These are phyloP conservation scores for Dromaius novaehollandiae DNA, from an alignment of 2,113 vertebrate species.

Conservation along the genomic window DNA sequence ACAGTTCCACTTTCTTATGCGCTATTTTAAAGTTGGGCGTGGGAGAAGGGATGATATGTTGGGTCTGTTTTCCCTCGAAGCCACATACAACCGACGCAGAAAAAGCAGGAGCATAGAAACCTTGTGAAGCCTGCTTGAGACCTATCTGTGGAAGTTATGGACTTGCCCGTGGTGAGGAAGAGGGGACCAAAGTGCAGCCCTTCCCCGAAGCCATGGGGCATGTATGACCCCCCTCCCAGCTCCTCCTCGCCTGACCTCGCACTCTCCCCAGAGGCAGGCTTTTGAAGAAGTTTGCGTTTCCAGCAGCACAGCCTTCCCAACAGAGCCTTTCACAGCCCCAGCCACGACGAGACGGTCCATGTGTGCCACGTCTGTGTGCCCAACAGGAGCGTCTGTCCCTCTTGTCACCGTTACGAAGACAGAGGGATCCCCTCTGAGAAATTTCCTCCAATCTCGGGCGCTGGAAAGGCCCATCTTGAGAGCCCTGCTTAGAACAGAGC, in stretches of 20 bases:
- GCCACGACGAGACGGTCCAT: neutral
- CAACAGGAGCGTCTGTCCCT: neutral
- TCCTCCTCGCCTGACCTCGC: neutral
- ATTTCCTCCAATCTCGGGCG: neutral
- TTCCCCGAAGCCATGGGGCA: too few species aligned
- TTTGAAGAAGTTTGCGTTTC: neutral
- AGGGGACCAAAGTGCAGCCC: too few species aligned
- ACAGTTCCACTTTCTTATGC: rapidly evolving
- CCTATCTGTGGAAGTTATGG: neutral
- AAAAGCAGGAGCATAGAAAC: neutral
- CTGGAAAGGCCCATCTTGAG: neutral
- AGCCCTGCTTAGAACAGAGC: neutral
- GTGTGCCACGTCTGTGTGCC: rapidly evolving
- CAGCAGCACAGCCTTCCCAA: neutral
- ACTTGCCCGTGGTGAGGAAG: neutral
- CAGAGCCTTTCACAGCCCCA: neutral
- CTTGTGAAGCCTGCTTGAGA: neutral
- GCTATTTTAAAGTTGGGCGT: neutral
- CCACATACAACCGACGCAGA: neutral
- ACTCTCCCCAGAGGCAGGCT: neutral
- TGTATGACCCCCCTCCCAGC: neutral
- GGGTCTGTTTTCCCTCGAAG: neutral
- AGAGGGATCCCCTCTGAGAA: neutral
- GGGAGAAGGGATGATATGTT: neutral
- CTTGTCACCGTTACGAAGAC: neutral